These are phyloP conservation scores for Cancer borealis DNA, from an alignment of 2,888 invertebrate genomes.

Conservation along the genomic window DNA sequence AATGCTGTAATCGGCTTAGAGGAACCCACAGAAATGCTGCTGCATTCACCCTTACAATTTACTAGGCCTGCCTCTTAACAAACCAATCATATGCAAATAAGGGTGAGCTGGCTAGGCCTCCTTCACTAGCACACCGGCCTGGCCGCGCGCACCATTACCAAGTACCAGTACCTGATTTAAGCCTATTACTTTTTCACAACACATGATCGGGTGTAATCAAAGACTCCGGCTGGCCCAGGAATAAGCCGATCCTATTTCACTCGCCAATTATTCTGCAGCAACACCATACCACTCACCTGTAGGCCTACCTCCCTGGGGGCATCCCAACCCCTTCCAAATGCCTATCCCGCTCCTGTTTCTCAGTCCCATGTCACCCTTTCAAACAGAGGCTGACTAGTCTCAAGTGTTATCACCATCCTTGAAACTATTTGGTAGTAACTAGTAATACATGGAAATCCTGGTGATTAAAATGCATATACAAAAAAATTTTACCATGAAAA, in stretches of 20 bases:
- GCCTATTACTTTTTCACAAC: constrained; percentile 61
- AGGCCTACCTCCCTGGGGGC: constrained; percentile 49
- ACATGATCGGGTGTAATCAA: constrained; percentile 63
- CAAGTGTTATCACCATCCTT: not conserved
- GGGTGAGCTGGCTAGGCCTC: constrained; percentile 55
- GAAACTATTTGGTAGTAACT: not conserved
- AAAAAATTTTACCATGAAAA: not conserved
- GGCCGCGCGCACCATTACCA: constrained; percentile 55
- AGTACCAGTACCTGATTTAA: constrained; percentile 53
- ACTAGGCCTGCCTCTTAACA: constrained; percentile 62
- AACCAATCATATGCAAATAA: constrained; percentile 64
- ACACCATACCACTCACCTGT: constrained; percentile 54
- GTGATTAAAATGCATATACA: not conserved
- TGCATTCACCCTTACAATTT: constrained; percentile 51
- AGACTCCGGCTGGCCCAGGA: constrained; percentile 44
- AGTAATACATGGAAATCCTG: not conserved
- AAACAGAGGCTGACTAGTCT: not conserved
- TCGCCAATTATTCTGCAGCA: constrained; percentile 64
- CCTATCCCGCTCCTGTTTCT: constrained; percentile 2
- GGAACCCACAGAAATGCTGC: constrained; percentile 47
- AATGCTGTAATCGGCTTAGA: constrained; percentile 51
- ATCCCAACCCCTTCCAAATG: not conserved
- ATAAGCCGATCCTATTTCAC: constrained; percentile 54
- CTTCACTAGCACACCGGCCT: not conserved
- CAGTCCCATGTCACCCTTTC: not conserved